Evolutionary conservation across 37 sponge, comb jelly and placozoan genomes (phyloP).

Genomic region (Aphrocallistes beatrix): DNA sequence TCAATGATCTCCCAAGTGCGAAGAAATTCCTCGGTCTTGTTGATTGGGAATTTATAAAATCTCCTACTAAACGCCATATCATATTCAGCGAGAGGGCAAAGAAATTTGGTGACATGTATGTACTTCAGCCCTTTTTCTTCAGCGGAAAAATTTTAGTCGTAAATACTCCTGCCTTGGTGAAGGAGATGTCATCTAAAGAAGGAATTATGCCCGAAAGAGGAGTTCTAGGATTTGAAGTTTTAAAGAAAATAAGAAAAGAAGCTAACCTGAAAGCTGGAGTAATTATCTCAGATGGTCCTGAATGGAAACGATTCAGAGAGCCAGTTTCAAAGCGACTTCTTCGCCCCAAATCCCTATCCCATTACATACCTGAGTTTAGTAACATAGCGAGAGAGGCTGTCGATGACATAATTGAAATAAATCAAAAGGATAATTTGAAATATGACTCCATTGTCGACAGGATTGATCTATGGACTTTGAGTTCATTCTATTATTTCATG

Average conservation of each 20-base stretch:
- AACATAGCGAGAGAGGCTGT: neutral
- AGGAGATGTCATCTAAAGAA: neutral
- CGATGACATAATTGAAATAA: neutral
- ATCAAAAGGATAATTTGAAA: neutral
- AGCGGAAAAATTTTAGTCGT: neutral
- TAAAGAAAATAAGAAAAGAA: neutral
- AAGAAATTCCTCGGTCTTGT: constrained; percentile 3
- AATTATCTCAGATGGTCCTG: neutral
- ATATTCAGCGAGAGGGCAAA: neutral
- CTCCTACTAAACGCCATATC: neutral
- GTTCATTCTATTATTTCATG: neutral
- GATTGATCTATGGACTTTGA: neutral
- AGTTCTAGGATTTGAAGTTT: neutral
- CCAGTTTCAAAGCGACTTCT: neutral
- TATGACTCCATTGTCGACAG: neutral
- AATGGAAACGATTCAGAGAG: neutral
- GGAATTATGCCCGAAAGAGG: neutral
- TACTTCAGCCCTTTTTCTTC: neutral
- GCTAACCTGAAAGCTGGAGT: neutral
- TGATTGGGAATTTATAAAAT: neutral
- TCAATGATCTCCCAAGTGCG: neutral
- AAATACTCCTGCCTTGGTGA: neutral
- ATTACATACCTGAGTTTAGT: neutral
- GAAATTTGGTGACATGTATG: neutral
- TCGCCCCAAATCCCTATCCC: neutral